Percentiles rank a stretch among this genome's conserved stretches.
Conservation (phyloP, 2,113 vertebrate species). For the Hyperopisus bebe region DNA sequence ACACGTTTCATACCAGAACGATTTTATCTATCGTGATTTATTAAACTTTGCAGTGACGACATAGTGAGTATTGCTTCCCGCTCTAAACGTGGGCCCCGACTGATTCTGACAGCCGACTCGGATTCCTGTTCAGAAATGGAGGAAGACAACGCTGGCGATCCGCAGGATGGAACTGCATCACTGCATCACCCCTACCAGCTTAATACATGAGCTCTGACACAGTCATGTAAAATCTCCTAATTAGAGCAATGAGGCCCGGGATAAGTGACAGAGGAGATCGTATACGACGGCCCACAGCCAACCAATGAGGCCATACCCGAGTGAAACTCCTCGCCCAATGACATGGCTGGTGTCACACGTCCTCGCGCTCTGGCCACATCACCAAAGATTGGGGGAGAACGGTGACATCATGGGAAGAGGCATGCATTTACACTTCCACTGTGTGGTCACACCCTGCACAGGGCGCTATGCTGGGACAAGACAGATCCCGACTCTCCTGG, state of each 20-base stretch:
- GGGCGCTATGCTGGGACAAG: not conserved
- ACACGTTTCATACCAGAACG: not conserved
- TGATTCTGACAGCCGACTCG: not conserved
- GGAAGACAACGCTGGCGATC: not conserved
- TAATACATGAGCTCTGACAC: not conserved
- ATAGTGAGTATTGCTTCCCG: not conserved
- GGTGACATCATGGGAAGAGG: not conserved
- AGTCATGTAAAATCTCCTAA: not conserved
- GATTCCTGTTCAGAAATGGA: not conserved
- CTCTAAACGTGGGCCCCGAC: not conserved
- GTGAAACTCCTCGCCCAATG: not conserved
- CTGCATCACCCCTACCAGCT: not conserved
- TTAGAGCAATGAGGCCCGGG: not conserved
- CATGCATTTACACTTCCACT: not conserved
- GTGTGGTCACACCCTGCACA: not conserved
- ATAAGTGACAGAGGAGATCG: not conserved
- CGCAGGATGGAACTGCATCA: not conserved
- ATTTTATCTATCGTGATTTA: not conserved
- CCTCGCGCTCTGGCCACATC: not conserved
- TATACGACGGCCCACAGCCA: not conserved
- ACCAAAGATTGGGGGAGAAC: not conserved
- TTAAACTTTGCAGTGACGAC: not conserved
- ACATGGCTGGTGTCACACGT: not conserved
- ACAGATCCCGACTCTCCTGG: not conserved
- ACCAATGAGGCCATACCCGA: not conserved